Evolutionary conservation across 1,140 invertebrate genomes (phyloP), one percentile per base, ranked within the genome.

Genomic region (Triops longicaudatus): DNA sequence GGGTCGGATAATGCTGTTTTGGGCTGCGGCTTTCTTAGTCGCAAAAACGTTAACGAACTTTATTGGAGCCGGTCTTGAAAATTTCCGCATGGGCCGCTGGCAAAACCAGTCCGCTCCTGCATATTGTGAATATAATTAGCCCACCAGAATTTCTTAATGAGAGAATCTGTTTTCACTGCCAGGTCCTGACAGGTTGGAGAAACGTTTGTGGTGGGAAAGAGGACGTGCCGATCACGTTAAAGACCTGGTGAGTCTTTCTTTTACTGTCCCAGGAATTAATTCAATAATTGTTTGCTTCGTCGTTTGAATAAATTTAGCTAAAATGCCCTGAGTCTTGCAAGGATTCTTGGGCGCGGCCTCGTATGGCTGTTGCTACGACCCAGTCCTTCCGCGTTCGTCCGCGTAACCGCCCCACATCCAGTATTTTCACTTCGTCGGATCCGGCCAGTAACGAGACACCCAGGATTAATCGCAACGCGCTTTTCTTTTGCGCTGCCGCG

Each of bases 401-500:
- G 22, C 50, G 50, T 63, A 63, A 63, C 22, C 50, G 50, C 22
- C 50, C 50, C 5, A n/a, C 50, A 14, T 63, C 50, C 50, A 63
- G 50, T 63, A 63, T 63, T 14, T 63, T 63, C 22, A 14, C 50
- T 22, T 63, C 50, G 31, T 17, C 50, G 17, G 50, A 63, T 14
- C 50, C 50, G 50, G 50, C 50, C 22, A 37, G 7, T 37, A 17
- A 22, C 17, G 50, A 6, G 22, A 63, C 50, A 6, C 50, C 50
- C 10, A 17, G 50, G 4, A 63, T 63, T 63, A 63, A 63, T 63
- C 50, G 50, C 50, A 63, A 63, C 50, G 50, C 50, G 50, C 50
- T 63, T 22, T 63, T 63, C 50, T 63, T 63, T 63, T 63, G 50
- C 50, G 50, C 50, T 63, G 50, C 50, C 50, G 17, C 50, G 50